Base-by-base conservation (phyloP, 2,888 invertebrate species). In the Trichopria drosophilae region DNA sequence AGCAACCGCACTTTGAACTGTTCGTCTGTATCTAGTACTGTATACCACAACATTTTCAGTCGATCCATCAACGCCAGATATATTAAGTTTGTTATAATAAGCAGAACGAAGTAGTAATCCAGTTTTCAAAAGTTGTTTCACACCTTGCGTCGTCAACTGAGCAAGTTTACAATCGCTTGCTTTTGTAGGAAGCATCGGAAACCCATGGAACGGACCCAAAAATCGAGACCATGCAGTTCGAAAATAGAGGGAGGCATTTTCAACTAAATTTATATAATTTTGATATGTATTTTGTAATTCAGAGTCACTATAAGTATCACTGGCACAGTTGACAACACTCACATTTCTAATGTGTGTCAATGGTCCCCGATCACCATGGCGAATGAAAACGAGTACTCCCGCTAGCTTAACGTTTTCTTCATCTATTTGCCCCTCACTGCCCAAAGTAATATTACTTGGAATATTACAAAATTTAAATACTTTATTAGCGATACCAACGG, bases 341-440 rank as follows among this genome's bases (percentile, higher is more conserved):
- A 90, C 86, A 51, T 87, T 88, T 43, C 85, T 82, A 1, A 95
- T 83, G 68, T 91, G 89, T 7, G 90, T 87, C 56, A 95, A 79
- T 0, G 94, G 90, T 0, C 93, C 92, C 39, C 95, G 79, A 72
- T 94, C 94, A 0, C 95, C 95, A 71, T 95, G 95, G 12, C 95
- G 80, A 4, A 91, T 86, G 37, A 93, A 78, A 40, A 91, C 80
- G 29, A 92, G 72, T 3, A 89, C 81, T 4, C 88, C 88, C 67
- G 85, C 85, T 29, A 89, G 74, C 31, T 82, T 75, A 79, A 86
- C 84, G 46, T 82, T 80, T 12, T 81, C 81, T 57, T 79, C 78
- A 66, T 79, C 62, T 66, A 75, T 71, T 51, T 63, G 79, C 87
- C 88, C 91, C 84, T 92, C 92, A 61, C 87, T 84, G 39, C 86